These are phyloP conservation scores for Lasioglossum morio DNA, from an alignment of 2,888 invertebrate species.

Conservation along the genomic window DNA sequence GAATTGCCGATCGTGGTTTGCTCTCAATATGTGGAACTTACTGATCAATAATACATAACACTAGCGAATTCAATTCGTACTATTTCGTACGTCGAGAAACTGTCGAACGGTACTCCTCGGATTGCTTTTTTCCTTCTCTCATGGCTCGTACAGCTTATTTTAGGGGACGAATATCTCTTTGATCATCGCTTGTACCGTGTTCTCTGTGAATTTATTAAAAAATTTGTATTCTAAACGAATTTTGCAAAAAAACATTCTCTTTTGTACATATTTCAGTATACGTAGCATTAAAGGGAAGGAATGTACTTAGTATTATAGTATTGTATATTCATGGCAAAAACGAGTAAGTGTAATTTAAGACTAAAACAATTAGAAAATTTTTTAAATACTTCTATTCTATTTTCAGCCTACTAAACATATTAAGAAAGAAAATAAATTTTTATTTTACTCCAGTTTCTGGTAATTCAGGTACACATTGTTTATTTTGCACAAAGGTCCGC, in stretches of 20 bases:
- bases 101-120: neutral
- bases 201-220: neutral
- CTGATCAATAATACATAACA: conserved; percentile 22
- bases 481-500: no score
- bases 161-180: neutral
- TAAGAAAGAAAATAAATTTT: no score
- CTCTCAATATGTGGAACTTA: conserved; percentile 9
- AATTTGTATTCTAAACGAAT: neutral
- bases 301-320: no score
- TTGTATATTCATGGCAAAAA: no score
- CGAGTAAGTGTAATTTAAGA: no score
- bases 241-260: neutral
- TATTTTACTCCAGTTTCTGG: no score
- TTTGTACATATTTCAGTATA: neutral
- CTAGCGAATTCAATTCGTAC: conserved; percentile 1
- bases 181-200: neutral
- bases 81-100: conserved; percentile 15
- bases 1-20: conserved; percentile 53
- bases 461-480: no score
- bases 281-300: neutral
- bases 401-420: no score
- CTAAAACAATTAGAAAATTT: no score
- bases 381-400: no score
- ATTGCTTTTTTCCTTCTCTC: neutral
- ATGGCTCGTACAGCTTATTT: neutral